Evolutionary conservation across 2,113 vertebrate species (phyloP), one percentile per base, ranked within the genome.

Genomic region (Bufo bufo): DNA sequence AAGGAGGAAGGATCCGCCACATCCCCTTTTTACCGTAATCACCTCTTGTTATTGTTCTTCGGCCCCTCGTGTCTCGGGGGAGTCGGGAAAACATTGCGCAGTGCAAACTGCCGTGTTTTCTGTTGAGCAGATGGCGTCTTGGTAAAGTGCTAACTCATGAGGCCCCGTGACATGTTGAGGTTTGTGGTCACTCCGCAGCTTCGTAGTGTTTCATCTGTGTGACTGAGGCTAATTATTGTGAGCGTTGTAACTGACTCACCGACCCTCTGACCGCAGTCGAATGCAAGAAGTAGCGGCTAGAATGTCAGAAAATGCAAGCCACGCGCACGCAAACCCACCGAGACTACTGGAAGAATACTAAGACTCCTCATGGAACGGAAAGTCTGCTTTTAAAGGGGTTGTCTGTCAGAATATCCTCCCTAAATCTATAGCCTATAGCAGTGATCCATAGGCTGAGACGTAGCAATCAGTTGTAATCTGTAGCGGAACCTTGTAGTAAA

Each of bases 131-230:
- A 88, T 88, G 87, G 66, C 75, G 69, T 23, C 19, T 9, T 82
- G 52, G 20, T 54, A 65, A 65, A 63, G 87, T 88, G 87, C 87
- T 88, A 83, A 82, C 71, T 83, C 87, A 88, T 81, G 77, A 56
- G 85, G 66, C 85, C 9, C 77, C 12, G 77, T 87, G 85, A 87
- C 85, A 87, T 82, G 79, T 88, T 88, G 80, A 77, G 87, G 87
- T 88, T 83, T 83, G 87, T 75, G 87, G 87, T 88, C 20, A 47
- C 50, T 84, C 75, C 43, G 82, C 56, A 65, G 80, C 81, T 77
- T 77, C 66, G 81, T 66, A 52, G 50, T 66, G 58, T 77, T 63
- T 83, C 54, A 43, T 77, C 72, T 50, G 54, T 77, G 81, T 77
- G 87, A 77, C 80, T 66, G 47, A 69, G 49, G 77, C 50, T 63